Evolutionary conservation across 2,113 vertebrate genomes (phyloP).

Genomic region (Mesitornis unicolor): DNA sequence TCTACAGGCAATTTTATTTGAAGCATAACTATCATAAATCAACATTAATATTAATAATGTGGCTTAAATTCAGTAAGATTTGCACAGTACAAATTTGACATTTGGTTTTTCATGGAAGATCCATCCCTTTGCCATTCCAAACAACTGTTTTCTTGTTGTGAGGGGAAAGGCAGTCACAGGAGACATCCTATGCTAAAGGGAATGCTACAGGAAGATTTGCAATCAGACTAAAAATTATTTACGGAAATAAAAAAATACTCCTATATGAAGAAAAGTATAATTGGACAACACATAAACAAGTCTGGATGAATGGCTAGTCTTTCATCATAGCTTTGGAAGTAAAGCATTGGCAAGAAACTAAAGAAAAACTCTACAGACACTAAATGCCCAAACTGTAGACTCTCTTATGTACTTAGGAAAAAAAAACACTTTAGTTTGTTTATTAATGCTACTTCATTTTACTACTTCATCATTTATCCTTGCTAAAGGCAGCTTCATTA

Average conservation of each 20-base stretch:
- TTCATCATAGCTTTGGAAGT: slow-evolving; percentile 5
- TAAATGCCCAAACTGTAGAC: neutral
- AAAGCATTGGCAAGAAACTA: slow-evolving; percentile 11
- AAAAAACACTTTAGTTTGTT: neutral
- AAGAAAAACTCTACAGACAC: neutral
- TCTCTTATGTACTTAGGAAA: neutral
- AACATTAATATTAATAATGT: neutral
- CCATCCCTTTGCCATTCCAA: neutral
- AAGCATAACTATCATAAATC: neutral
- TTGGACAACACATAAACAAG: slow-evolving; percentile 7
- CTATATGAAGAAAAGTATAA: neutral
- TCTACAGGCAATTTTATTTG: neutral
- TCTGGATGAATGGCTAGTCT: neutral
- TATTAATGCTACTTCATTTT: neutral
- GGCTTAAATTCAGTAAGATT: neutral
- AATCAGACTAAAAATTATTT: neutral
- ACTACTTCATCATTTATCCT: neutral
- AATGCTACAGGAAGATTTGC: neutral
- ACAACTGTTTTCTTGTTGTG: neutral
- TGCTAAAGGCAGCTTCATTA: neutral
- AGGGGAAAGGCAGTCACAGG: neutral
- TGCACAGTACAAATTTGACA: neutral
- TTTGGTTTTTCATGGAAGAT: neutral
- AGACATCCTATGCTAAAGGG: neutral
- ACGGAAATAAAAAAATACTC: neutral